These are phyloP conservation scores for Tonatia bakeri DNA, from an alignment of 2,113 vertebrate genomes.

Conservation along the genomic window DNA sequence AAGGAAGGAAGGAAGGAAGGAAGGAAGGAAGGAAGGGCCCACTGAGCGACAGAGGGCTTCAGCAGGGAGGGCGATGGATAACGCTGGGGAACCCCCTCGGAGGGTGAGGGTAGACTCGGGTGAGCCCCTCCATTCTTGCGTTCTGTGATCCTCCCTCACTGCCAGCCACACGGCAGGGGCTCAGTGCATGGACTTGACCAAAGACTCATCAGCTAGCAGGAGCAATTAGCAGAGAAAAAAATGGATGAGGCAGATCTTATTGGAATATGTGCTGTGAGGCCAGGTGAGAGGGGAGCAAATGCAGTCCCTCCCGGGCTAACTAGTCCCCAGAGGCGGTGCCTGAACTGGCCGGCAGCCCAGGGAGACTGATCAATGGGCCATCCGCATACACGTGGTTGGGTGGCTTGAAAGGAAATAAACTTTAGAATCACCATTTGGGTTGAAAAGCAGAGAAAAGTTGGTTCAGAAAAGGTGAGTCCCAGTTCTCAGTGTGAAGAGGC, in stretches of 20 bases:
- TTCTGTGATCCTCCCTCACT: neutral
- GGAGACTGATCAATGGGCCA: neutral
- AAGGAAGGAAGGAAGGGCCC: neutral
- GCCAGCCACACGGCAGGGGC: neutral
- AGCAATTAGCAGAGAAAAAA: neutral
- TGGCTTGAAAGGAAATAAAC: neutral
- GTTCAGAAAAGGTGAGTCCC: neutral
- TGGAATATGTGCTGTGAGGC: neutral
- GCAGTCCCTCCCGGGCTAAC: neutral
- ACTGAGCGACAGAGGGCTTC: neutral
- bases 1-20: rapidly evolving
- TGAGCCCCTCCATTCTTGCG: neutral
- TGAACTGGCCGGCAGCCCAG: neutral
- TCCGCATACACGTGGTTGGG: neutral
- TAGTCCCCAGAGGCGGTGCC: neutral
- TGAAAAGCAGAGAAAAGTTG: neutral
- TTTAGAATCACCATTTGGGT: neutral
- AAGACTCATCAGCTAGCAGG: neutral
- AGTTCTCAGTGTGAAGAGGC: neutral
- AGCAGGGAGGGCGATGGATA: neutral
- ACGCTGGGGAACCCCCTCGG: neutral
- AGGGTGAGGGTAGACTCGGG: neutral
- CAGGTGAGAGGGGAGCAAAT: neutral
- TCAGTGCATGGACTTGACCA: neutral
- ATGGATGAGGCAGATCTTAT: neutral